Base-by-base conservation (phyloP, 2,113 vertebrate species). In the Nymphicus hollandicus region DNA sequence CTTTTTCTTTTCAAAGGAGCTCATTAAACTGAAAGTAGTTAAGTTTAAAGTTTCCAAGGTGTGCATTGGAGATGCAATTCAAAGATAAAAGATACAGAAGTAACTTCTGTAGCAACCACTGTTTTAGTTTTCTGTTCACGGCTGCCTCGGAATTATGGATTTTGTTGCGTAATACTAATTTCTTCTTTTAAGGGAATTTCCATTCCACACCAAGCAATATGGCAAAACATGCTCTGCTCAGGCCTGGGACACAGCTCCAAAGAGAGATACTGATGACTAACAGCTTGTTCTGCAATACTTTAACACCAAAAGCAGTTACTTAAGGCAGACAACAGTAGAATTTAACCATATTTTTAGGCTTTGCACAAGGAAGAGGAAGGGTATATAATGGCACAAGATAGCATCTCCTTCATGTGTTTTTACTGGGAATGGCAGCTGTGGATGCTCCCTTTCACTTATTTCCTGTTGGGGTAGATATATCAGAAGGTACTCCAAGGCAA, bases 21-120 rank as follows among this genome's bases (percentile, higher is more conserved):
- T 97, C 93, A 95, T 96, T 97, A 97, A 92, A 95, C n/a, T 80
- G 61, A 86, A 89, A 88, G 89, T 44, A 89, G 89, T 79, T 92
- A 76, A 79, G 77, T 89, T 92, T 85, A 49, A 95, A 68, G 73
- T 92, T 91, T 92, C 81, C 37, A 70, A 3, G 17, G 77, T 89
- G 44, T 49, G 41, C 0, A 0, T 23, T 85, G 69, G 28, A 81
- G 8, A 91, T 7, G 0, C 85, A 87, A 94, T 87, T 93, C 63
- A 65, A 58, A 91, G 94, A 95, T 92, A 95, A 93, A 78, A 85
- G 28, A 86, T 37, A 85, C 31, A 37, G 11, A 87, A 92, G 44
- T 23, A 91, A 88, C 53, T 82, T 63, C 58, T 93, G 31, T 6
- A 80, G 84, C 41, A 95, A 52, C 13, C 74, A 77, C 13, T 55